Evolutionary conservation across 1,140 invertebrate species (phyloP).

Genomic region (Pseudomyrmex pallidus): DNA sequence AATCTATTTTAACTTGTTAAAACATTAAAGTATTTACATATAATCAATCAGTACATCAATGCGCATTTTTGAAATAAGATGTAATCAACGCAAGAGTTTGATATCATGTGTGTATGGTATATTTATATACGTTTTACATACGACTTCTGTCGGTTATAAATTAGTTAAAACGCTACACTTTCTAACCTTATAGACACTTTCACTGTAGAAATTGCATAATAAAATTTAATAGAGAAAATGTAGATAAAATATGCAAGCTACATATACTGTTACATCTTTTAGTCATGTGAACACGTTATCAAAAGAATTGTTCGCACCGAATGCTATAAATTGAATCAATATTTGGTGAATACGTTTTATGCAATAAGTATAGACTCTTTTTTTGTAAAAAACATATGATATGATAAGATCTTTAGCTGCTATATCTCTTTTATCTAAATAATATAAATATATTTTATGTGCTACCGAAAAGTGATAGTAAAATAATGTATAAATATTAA

Average conservation of each 20-base stretch:
- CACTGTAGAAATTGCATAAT: slow-evolving; percentile 34
- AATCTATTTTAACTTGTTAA: not conserved
- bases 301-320: not conserved
- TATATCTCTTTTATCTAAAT: no score
- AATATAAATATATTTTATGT: no score
- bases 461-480: no score
- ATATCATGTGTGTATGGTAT: slow-evolving; percentile 15
- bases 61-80: not conserved
- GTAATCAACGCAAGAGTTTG: slow-evolving; percentile 6
- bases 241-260: not conserved
- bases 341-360: no score
- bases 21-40: slow-evolving; percentile 7
- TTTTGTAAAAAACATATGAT: no score
- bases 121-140: not conserved
- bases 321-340: no score
- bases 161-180: slow-evolving; percentile 40
- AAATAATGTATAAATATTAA: no score
- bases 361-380: no score
- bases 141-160: not conserved
- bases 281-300: not conserved
- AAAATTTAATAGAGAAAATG: slow-evolving; percentile 13
- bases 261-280: not conserved
- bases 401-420: no score
- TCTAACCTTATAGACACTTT: slow-evolving; percentile 44
- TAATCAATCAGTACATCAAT: not conserved